Evolutionary conservation across 2,113 vertebrate genomes (phyloP).

Genomic region (Natator depressus): DNA sequence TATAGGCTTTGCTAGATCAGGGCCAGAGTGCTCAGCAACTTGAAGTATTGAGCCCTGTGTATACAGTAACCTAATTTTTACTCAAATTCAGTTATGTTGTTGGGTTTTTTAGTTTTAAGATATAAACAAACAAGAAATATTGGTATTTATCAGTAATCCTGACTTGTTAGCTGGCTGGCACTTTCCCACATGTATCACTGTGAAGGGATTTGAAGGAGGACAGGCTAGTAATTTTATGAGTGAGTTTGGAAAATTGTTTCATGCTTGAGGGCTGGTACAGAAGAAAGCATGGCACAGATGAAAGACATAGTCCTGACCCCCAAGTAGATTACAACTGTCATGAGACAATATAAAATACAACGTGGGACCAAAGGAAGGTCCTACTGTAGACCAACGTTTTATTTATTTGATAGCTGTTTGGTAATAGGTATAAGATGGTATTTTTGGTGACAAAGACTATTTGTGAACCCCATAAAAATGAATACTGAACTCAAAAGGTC

Average conservation of each 20-base stretch:
- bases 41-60: neutral
- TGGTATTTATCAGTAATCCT: neutral
- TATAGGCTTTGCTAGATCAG: neutral
- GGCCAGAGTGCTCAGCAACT: neutral
- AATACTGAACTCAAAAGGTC: neutral
- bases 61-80: neutral
- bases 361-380: neutral
- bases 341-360: neutral
- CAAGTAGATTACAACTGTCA: neutral
- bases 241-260: neutral
- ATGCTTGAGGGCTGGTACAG: neutral
- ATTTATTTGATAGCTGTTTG: neutral
- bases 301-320: neutral
- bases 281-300: neutral
- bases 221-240: neutral
- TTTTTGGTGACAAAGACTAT: neutral
- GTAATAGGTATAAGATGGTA: neutral
- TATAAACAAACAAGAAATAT: neutral
- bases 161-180: neutral
- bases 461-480: neutral
- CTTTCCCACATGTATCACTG: neutral
- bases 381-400: neutral
- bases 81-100: neutral
- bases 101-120: neutral
- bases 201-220: neutral